Evolutionary conservation across 2,113 vertebrate genomes (phyloP).

Genomic region (Hippopotamus amphibius): DNA sequence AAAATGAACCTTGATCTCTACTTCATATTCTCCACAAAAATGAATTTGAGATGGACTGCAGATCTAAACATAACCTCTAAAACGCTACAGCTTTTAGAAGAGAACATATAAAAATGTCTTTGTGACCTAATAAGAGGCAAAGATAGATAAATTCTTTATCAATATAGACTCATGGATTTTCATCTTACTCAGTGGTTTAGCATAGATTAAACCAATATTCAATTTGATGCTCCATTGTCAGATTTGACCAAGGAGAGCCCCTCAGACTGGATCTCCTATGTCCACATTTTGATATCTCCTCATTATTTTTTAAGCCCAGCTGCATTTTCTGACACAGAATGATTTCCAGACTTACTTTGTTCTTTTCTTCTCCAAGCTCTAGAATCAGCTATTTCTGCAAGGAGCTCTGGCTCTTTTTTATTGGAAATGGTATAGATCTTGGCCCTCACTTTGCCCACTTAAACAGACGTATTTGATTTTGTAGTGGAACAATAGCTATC

Average conservation of each 20-base stretch:
- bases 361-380: neutral
- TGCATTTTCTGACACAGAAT: neutral
- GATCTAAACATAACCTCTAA: constrained; percentile 7
- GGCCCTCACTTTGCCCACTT: neutral
- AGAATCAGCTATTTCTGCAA: neutral
- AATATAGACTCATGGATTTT: neutral
- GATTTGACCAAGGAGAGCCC: neutral
- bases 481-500: neutral
- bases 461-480: neutral
- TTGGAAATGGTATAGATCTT: neutral
- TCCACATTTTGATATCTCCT: neutral
- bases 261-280: neutral
- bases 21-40: constrained; percentile 39
- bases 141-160: neutral
- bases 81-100: constrained; percentile 30
- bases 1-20: neutral
- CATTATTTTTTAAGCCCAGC: neutral
- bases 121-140: neutral
- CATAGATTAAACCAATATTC: neutral
- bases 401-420: neutral
- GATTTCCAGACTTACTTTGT: neutral
- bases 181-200: neutral
- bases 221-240: neutral
- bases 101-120: neutral
- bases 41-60: neutral